A percentile compares a stretch with the other conserved stretches of the same genome.
These are phyloP conservation scores for Rhabdomys dilectus DNA, from an alignment of 2,113 vertebrate genomes.

Conservation along the genomic window DNA sequence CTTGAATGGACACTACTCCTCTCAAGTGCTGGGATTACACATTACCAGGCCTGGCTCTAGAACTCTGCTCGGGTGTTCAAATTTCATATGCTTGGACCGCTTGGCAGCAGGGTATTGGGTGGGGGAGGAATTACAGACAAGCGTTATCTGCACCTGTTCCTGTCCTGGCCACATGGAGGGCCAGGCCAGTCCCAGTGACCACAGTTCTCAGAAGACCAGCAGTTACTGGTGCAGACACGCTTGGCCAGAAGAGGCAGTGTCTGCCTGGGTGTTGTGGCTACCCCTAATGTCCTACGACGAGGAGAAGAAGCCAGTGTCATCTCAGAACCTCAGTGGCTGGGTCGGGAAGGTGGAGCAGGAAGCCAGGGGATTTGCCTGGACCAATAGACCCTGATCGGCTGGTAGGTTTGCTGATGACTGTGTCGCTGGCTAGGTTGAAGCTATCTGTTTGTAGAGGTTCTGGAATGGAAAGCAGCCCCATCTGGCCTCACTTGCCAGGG, in stretches of 20 bases:
- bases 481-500: neutral
- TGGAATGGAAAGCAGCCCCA: rapidly evolving
- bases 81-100: neutral
- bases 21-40: neutral
- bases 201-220: neutral
- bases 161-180: neutral
- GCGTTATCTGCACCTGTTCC: neutral
- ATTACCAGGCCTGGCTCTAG: neutral
- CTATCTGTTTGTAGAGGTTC: neutral
- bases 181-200: neutral
- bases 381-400: no score
- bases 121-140: neutral
- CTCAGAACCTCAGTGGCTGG: neutral
- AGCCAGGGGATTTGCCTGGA: neutral
- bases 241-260: neutral
- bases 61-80: neutral
- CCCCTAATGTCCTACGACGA: neutral
- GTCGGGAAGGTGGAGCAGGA: neutral
- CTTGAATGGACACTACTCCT: neutral
- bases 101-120: neutral
- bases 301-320: no score
- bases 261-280: neutral
- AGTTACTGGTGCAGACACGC: neutral
- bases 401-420: neutral
- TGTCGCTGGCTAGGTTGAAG: neutral